Evolutionary conservation across 2,888 invertebrate species (phyloP), one percentile per base, ranked within the genome.

Genomic region (Drosophila tanythrix): DNA sequence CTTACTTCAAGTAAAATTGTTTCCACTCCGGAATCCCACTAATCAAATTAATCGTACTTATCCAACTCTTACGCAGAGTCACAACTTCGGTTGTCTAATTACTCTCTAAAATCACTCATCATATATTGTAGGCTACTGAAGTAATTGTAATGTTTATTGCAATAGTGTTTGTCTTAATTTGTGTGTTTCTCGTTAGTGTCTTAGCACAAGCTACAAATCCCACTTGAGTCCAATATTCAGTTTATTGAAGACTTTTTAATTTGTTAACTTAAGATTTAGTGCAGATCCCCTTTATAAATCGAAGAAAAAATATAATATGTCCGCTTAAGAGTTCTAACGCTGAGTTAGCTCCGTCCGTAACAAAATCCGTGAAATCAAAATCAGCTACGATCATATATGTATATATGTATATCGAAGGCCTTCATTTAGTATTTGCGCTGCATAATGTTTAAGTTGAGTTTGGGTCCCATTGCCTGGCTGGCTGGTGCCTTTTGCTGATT

Each of bases 381-480:
- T 64, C 48, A 36, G 13, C 33, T 46, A 18, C 10, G n/a, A 46
- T 59, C 52, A 18, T 15, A 18, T 29, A 29, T 10, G 4, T 13
- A 46, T 18, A 18, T 38, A 38, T 13, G 31, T 40, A n/a, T 27
- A 18, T 50, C 13, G 46, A 21, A 57, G 46, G 15, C 7, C 13
- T 63, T 61, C 18, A 72, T 51, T 72, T 60, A 25, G 11, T 57
- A 55, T 60, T 60, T 71, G 46, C 40, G 63, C 57, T 76, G 27
- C n/a, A 55, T 63, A 46, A 59, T 50, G 31, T 56, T 68, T 62
- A 40, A 51, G 55, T 74, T 79, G 53, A 59, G 57, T 71, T 64
- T 60, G 68, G 63, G 65, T 77, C 71, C 61, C 35, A 60, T 61
- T 25, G 55, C 55, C 36, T 62, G 43, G 62, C 74, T 74, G 66